Base-by-base conservation (phyloP, 2,113 vertebrate genomes). In the Haemorhous mexicanus region DNA sequence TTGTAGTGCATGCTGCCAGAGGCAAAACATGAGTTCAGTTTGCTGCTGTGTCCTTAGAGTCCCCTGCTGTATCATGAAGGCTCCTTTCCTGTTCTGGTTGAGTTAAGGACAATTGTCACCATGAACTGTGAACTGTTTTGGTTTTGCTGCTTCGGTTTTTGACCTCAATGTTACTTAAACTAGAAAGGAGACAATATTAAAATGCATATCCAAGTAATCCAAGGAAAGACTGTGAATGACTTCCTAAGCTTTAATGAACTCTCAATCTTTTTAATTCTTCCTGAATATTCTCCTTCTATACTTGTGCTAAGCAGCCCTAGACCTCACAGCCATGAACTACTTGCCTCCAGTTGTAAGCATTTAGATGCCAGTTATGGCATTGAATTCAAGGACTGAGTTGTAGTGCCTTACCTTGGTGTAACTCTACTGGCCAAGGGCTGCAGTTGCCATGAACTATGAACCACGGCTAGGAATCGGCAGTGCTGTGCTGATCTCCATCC, bases 201-300 rank as follows among this genome's bases (percentile, higher is more conserved):
- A 95, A 89, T 61, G 73, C 43, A 24, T 12, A 22, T 27, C 39
- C 39, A 35, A 47, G 64, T 90, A 82, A 94, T 55, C 46, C 56
- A 92, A 87, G 46, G 37, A 69, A 44, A 69, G 17, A 47, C 19
- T 41, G 37, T 37, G 79, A 90, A 92, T 70, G 52, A 67, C 20
- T 73, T 84, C 30, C 50, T 66, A 74, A 94, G 58, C 27, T 58
- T 95, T 80, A 81, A 94, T 49, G 90, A 92, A 87, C 67, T 85
- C 69, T 73, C 58, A 68, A 53, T 77, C n/a, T 49, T 90, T 94
- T 82, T 12, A 62, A 56, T 75, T 78, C 49, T 77, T 90, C 44
- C 56, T 52, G 61, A 75, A 72, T 83, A 37, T 78, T 90, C 52
- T 74, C 39, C 46, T 82, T 16, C 53, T 47, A 6, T 12, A 21